Evolutionary conservation across 2,888 invertebrate genomes (phyloP).

Genomic region (Schrankia costaestrigalis): DNA sequence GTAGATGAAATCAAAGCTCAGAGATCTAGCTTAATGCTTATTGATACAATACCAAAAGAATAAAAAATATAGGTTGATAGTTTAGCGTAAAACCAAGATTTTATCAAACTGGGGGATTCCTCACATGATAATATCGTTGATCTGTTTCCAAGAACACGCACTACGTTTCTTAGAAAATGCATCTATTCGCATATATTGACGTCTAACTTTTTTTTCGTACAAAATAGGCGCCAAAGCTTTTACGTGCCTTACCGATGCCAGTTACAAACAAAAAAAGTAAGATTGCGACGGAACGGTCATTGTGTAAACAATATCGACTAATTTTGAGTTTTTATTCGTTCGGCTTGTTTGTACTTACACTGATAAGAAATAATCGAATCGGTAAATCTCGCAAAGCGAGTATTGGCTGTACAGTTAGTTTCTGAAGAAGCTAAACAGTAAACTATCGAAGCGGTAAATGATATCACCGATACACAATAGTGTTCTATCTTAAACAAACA

Average conservation of each 20-base stretch:
- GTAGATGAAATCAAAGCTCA: too few relatives aligned
- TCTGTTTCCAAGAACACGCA: slow-evolving; percentile 55
- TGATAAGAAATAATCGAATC: slow-evolving; percentile 22
- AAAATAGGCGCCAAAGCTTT: slow-evolving; percentile 72
- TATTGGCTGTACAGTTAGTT: slow-evolving; percentile 47
- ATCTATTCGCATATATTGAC: slow-evolving; percentile 61
- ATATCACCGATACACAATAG: slow-evolving; percentile 9
- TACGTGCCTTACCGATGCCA: slow-evolving; percentile 47
- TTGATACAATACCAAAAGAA: too few relatives aligned
- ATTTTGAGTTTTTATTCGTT: slow-evolving; percentile 47
- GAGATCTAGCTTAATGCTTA: too few relatives aligned
- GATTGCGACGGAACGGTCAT: slow-evolving; percentile 56
- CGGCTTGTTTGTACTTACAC: slow-evolving; percentile 29
- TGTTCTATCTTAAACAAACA: slow-evolving; percentile 17
- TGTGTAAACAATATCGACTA: slow-evolving; percentile 69
- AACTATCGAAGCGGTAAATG: slow-evolving; percentile 23
- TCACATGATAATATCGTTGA: slow-evolving; percentile 35
- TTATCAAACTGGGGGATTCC: slow-evolving; percentile 28
- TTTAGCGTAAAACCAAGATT: slow-evolving; percentile 1
- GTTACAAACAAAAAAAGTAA: slow-evolving; percentile 51
- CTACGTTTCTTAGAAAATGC: slow-evolving; percentile 55
- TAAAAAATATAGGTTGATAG: not conserved
- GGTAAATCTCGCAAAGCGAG: slow-evolving; percentile 26
- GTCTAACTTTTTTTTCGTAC: slow-evolving; percentile 52
- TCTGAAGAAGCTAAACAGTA: slow-evolving; percentile 22